Base-by-base conservation (phyloP, 2,113 vertebrate genomes). In the Nesogale talazaci region DNA sequence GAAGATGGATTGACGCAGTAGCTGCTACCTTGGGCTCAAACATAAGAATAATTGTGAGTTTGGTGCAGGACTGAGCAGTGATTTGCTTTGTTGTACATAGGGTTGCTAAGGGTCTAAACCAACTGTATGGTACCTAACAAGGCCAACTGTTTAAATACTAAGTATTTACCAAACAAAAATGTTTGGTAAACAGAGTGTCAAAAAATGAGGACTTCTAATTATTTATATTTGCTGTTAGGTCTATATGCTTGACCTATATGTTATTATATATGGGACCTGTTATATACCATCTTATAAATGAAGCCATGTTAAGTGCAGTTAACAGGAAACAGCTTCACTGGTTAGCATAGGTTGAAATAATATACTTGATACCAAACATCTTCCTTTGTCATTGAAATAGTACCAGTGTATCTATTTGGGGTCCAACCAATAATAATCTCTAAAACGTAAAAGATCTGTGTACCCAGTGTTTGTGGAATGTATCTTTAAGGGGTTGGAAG, bases 361-460 rank as follows among this genome's bases (percentile, higher is more conserved):
- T 61, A 27, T 56, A 83, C n/a, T 92, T 52, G 59, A 61, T 19
- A 88, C 63, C 82, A 93, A 72, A 88, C 80, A 79, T 59, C 17
- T 86, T 16, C 46, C 15, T 46, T 15, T 80, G 10, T 12, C 46
- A 52, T 11, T 52, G 10, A 52, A 52, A 52, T 52, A 46, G 2
- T 77, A 61, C 14, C 27, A 20, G 17, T n/a, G 22, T 38, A 27
- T 90, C 15, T 75, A 27, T 82, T 78, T 72, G 9, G 69, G 6
- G 23, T 27, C 40, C 83, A 79, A 42, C 23, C 83, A n/a, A 29
- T 36, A 5, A 36, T 65, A 59, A 22, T 40, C 8, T 5, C 22
- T 14, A 93, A 57, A 76, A 79, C 17, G 34, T 86, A 76, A 89
- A 34, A 87, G 56, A 40, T 23, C 34, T 72, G 11, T 61, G 56